Percentiles rank a stretch among this genome's conserved stretches.
Conservation (phyloP, 2,113 vertebrate species). For the Pachypanchax playfairii region DNA sequence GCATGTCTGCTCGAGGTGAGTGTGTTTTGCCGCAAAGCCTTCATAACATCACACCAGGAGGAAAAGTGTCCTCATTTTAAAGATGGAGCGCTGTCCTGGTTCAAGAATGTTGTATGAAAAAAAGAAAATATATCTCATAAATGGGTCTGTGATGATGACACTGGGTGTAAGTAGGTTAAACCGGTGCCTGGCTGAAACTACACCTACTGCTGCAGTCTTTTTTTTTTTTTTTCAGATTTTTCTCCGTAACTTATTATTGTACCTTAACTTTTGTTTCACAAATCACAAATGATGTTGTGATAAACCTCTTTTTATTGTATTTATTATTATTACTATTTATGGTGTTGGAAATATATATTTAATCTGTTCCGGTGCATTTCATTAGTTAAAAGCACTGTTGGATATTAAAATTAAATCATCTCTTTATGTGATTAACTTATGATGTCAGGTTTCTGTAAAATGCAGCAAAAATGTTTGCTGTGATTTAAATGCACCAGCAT, state of each 20-base stretch:
- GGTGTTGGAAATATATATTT: too few relatives aligned
- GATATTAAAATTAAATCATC: not conserved
- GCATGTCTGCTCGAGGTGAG: constrained; percentile 81
- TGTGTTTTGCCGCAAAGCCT: constrained; percentile 71
- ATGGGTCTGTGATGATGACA: constrained; percentile 49
- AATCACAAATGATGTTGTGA: too few relatives aligned
- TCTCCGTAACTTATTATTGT: too few relatives aligned
- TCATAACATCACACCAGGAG: constrained; percentile 43
- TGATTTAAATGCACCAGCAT: not conserved
- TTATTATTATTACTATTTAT: too few relatives aligned
- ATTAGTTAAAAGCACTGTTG: not conserved
- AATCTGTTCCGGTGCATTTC: not conserved
- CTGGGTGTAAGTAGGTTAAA: constrained; percentile 60
- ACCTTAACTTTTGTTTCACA: too few relatives aligned
- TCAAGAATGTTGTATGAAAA: constrained; percentile 13
- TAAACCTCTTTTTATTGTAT: not conserved
- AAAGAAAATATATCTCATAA: constrained; percentile 28
- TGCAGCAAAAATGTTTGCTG: not conserved
- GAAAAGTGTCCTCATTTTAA: constrained; percentile 17
- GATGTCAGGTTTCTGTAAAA: not conserved
- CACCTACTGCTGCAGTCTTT: constrained; percentile 61
- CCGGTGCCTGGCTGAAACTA: constrained; percentile 52
- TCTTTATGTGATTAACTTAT: not conserved
- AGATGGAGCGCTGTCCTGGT: constrained; percentile 6
- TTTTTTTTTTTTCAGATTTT: not conserved